Evolutionary conservation across 2,797 vertebrate genomes (phyloP), one percentile per base, ranked within the genome.

Genomic region (Bufotes viridis): DNA sequence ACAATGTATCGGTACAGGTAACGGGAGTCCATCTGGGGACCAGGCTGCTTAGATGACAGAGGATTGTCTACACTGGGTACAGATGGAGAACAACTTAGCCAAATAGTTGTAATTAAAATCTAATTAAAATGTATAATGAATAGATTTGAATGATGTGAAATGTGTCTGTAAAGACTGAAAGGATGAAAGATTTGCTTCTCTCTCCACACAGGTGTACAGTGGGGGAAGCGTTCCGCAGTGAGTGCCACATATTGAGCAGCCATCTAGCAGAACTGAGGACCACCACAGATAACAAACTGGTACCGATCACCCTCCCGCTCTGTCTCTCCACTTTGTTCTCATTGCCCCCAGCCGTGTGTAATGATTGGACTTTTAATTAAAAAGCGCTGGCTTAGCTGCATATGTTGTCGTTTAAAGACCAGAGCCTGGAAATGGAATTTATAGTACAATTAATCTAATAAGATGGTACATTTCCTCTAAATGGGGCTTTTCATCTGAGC

Each of bases 221-320:
- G 42, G 96, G 98, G 0, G 95, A 97, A 90, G 95, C 93, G 79
- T 99, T 99, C 91, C 96, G 98, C 69, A 94, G 93, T 0, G 95
- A 94, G n/a, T 99, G 98, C 91, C 91, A 94, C 86, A 95, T 96
- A 60, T 93, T 99, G 84, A 97, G 96, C 91, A 95, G 97, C 90
- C 96, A 95, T 84, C 96, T 98, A 93, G 94, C 94, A 8, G 97
- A 98, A 91, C 94, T 97, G 79, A 93, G 95, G 80, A 93, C 95
- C 79, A 95, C 96, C 49, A 92, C 90, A 0, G 75, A 95, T 91
- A 91, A 92, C 53, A 91, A 91, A 90, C 90, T 94, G 95, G 95
- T 96, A 95, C 57, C 82, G 22, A 24, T 75, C 85, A 42, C 91
- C 91, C 86, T 84, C 79, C 0, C 74, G 70, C 2, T 0, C 0